These are phyloP conservation scores for Tenualosa thibaudeaui DNA, from an alignment of 2,797 vertebrate genomes.

Conservation along the genomic window DNA sequence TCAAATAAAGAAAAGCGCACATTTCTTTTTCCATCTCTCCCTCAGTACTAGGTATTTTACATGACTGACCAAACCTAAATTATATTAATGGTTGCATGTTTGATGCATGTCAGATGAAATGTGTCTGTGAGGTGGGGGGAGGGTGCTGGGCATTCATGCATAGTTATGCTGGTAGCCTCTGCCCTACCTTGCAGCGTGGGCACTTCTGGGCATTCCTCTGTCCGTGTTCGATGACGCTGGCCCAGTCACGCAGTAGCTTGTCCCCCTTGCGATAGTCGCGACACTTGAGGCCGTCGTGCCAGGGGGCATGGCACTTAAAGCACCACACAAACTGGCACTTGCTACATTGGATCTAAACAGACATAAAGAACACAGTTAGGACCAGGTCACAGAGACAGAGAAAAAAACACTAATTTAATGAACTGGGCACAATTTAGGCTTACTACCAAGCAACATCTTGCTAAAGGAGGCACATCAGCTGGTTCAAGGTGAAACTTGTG, in stretches of 20 bases:
- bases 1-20: neutral
- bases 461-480: no score
- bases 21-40: no score
- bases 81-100: no score
- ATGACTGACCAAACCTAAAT: no score
- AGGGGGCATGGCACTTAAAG: conserved; percentile 98
- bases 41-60: no score
- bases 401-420: no score
- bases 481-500: no score
- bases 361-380: conserved; percentile 15
- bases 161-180: neutral
- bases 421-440: no score
- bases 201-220: conserved; percentile 99
- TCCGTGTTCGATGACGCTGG: conserved; percentile 92
- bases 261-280: conserved; percentile 95
- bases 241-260: conserved; percentile 94
- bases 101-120: neutral
- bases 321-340: conserved; percentile 97
- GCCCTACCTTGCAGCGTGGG: conserved; percentile 91
- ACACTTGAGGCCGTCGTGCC: conserved; percentile 96
- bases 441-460: no score
- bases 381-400: neutral
- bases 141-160: neutral
- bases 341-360: conserved; percentile 88
- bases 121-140: neutral